phyloP scores from a whole-genome alignment of 2,797 vertebrate genomes.

The Miichthys miiuy region DNA sequence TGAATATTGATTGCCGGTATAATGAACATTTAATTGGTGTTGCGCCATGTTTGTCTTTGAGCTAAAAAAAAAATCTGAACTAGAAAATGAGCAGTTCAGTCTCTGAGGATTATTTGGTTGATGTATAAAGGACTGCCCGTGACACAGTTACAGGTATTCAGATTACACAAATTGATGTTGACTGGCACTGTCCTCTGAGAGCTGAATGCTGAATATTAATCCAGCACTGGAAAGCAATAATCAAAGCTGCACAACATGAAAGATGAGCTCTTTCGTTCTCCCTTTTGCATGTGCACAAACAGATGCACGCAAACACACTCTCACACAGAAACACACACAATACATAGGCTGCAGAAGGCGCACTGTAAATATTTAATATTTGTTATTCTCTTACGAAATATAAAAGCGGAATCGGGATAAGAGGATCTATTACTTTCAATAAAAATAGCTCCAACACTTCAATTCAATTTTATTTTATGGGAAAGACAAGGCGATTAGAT shows the following conservation, averaged over 20 bases:
- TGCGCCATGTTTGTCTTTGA: conserved; percentile 46
- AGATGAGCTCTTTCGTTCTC: conserved; percentile 53
- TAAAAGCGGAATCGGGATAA: conserved; percentile 67
- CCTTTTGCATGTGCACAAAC: conserved; percentile 35
- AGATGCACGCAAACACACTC: conserved; percentile 33
- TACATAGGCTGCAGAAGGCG: conserved; percentile 43
- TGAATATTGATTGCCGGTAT: conserved; percentile 23
- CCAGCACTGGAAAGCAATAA: conserved; percentile 74
- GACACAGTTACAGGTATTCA: conserved; percentile 68
- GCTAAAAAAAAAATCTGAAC: conserved; percentile 25
- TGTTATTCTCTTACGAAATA: conserved; percentile 64
- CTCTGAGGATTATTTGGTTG: conserved; percentile 46
- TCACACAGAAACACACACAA: conserved; percentile 22
- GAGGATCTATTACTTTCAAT: conserved; percentile 59
- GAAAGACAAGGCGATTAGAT: conserved; percentile 74
- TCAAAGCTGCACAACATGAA: conserved; percentile 79
- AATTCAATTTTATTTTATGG: conserved; percentile 70
- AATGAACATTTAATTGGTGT: conserved; percentile 47
- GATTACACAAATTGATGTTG: conserved; percentile 78
- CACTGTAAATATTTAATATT: conserved; percentile 75
- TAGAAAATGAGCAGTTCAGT: conserved; percentile 42
- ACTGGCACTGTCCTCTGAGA: conserved; percentile 71
- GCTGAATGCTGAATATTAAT: conserved; percentile 76
- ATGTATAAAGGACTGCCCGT: conserved; percentile 53
- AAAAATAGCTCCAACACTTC: conserved; percentile 69